Base-by-base conservation (phyloP, 1,140 invertebrate genomes). In the Oryzaephilus surinamensis region DNA sequence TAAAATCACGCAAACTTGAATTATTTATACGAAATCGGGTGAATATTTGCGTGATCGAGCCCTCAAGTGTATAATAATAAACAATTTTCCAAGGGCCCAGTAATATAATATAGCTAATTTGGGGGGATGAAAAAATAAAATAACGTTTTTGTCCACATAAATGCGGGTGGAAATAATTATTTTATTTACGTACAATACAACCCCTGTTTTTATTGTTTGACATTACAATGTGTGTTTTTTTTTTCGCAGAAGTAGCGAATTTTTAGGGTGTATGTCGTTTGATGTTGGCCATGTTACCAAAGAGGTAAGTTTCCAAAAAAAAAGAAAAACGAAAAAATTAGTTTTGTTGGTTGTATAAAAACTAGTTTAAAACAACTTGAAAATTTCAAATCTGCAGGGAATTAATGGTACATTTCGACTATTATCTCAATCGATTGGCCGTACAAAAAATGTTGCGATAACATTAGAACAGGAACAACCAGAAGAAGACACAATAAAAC, bases 221-320 rank as follows among this genome's bases (percentile, higher is more conserved):
- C 19, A 17, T 32, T 20, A 18, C 19, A 12, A 33, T 33, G 10
- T 23, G 11, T 42, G 43, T 30, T 38, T 42, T 36, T 50, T 57
- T 66, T 59, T 53, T 73, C 73, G 2, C 71, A 83, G 80, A 63
- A 71, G 76, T 50, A 83, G 79, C 66, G 80, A 84, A 63, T 82
- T 84, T 61, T 62, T 84, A 60, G 82, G 82, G 67, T 84, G 80
- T 58, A 76, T 79, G 70, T 81, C 77, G 49, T 81, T 84, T 67
- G 74, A 77, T 42, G 65, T 83, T 44, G 70, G 72, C 61, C 71
- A 81, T 71, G 71, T 74, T 26, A 62, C 72, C 62, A 71, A 72
- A 46, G 70, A 55, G 55, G 59, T 63, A 49, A 30, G 33, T 13
- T 34, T 13, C n/a, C n/a, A n/a, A n/a, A n/a, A n/a, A n/a, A n/a